Evolutionary conservation across 2,113 vertebrate species (phyloP).

Genomic region (Scopus umbretta): DNA sequence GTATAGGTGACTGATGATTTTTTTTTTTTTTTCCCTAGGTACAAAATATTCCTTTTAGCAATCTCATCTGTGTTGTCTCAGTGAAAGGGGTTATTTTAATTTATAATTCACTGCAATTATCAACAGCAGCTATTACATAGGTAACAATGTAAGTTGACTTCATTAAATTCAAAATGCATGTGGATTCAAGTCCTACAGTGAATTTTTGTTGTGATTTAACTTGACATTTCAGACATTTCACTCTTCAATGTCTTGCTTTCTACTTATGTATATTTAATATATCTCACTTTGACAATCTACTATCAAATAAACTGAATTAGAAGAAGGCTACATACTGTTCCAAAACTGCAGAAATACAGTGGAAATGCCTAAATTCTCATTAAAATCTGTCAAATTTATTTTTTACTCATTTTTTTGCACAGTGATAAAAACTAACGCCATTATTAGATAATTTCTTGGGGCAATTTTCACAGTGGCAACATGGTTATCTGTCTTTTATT

Average conservation of each 20-base stretch:
- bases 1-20: background rate
- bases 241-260: background rate
- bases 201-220: background rate
- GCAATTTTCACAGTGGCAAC: background rate
- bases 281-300: background rate
- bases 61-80: background rate
- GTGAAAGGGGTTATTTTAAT: background rate
- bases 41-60: background rate
- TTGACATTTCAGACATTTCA: background rate
- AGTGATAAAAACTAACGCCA: background rate
- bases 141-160: background rate
- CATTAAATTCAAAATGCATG: background rate
- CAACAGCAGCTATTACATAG: background rate
- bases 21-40: background rate
- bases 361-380: background rate
- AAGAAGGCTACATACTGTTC: background rate
- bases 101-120: background rate
- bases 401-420: background rate
- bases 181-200: background rate
- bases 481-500: background rate
- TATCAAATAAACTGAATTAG: background rate
- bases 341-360: background rate
- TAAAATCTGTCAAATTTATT: background rate
- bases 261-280: background rate
- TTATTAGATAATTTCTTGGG: background rate